Percentiles rank a stretch among this genome's conserved stretches.
Evolutionary conservation across 2,797 vertebrate species (phyloP).

Genomic region (Podarcis siculus): DNA sequence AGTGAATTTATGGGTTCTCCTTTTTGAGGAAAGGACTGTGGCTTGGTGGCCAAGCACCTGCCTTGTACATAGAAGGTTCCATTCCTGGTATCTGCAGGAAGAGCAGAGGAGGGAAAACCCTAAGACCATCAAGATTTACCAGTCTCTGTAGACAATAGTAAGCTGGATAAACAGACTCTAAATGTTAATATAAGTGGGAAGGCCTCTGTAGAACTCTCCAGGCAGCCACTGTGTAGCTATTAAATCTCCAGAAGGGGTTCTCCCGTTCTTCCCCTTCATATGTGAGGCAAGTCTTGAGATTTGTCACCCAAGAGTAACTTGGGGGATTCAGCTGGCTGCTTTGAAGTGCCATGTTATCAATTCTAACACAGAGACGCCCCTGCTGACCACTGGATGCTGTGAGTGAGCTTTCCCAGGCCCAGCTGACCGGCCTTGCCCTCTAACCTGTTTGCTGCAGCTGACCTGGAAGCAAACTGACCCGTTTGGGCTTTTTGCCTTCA

Average conservation of each 20-base stretch:
- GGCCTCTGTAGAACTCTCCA: neutral
- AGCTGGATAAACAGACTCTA: neutral
- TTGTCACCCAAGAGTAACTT: neutral
- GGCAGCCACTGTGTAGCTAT: too few relatives aligned
- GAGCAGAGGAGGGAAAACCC: neutral
- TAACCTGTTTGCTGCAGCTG: neutral
- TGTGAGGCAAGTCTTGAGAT: neutral
- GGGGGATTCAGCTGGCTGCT: neutral
- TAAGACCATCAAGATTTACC: neutral
- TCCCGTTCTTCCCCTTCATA: neutral
- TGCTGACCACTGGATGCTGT: too few relatives aligned
- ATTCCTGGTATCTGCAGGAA: neutral
- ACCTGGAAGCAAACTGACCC: neutral
- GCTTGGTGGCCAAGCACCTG: neutral
- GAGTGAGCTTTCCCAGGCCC: neutral
- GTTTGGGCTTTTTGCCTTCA: too few relatives aligned
- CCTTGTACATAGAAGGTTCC: too few relatives aligned
- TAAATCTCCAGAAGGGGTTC: too few relatives aligned
- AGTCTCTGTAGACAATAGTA: neutral
- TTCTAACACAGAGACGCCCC: neutral
- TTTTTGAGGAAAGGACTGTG: neutral
- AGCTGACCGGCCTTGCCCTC: neutral
- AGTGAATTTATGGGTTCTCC: neutral
- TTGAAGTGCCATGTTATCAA: too few relatives aligned
- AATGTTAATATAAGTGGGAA: neutral